Conservation (phyloP, 2,797 vertebrate species). For the Brotula barbata region DNA sequence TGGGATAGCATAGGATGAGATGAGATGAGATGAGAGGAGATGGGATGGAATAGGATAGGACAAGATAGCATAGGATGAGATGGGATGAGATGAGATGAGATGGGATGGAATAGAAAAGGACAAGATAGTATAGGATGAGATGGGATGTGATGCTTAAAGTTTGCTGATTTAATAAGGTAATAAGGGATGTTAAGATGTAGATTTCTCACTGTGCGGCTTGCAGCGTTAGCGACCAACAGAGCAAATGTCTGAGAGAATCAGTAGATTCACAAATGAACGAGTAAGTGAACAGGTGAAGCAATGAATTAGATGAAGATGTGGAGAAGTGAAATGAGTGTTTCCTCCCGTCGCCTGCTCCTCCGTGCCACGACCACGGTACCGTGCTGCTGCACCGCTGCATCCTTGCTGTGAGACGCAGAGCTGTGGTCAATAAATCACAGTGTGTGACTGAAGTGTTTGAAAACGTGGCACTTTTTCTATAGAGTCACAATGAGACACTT, state of each 20-base stretch:
- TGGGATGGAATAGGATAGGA: too few species aligned
- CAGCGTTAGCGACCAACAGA: not conserved
- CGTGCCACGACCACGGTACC: conserved; percentile 39
- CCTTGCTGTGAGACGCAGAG: conserved; percentile 50
- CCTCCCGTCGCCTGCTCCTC: conserved; percentile 3
- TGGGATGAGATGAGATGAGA: too few species aligned
- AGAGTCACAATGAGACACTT: conserved; percentile 42
- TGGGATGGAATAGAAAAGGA: too few species aligned
- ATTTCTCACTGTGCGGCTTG: not conserved
- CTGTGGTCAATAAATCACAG: conserved; percentile 63
- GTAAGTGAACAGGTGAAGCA: not conserved
- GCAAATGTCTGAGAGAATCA: not conserved
- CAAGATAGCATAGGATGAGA: too few species aligned
- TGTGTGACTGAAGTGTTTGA: conserved; percentile 64
- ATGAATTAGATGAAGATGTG: not conserved
- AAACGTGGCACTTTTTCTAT: conserved; percentile 54
- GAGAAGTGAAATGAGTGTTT: conserved; percentile 21
- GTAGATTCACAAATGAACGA: not conserved
- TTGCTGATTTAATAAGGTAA: too few species aligned
- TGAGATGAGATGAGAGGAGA: too few species aligned
- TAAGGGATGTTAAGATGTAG: too few species aligned
- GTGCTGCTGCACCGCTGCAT: conserved; percentile 44
- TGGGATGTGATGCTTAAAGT: too few species aligned
- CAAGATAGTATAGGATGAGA: too few species aligned
- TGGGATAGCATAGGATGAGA: too few species aligned